These are phyloP conservation scores for Macquaria australasica DNA, from an alignment of 2,113 vertebrate genomes.

Conservation along the genomic window DNA sequence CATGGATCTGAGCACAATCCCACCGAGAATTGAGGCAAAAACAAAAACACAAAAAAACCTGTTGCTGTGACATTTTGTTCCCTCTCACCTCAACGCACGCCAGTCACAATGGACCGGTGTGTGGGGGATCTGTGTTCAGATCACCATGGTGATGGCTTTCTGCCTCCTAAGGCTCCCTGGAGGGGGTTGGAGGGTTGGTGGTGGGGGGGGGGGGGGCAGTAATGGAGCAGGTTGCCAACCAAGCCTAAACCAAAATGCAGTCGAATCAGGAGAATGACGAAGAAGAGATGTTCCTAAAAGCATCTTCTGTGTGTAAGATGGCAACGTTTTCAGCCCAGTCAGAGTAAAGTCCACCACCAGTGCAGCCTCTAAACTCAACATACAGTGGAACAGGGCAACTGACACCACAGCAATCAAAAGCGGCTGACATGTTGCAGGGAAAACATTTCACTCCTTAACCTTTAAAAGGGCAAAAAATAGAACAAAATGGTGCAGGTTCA, in stretches of 20 bases:
- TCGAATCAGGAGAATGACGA: conserved; percentile 1
- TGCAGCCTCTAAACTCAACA: conserved; percentile 19
- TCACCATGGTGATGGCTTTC: conserved; percentile 87
- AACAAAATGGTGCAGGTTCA: conserved; percentile 72
- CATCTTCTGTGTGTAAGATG: not conserved
- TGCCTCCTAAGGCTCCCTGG: conserved; percentile 81
- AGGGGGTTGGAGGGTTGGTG: conserved; percentile 58
- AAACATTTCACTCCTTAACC: conserved; percentile 74
- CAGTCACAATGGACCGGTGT: conserved; percentile 85
- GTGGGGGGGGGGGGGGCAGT: conserved; percentile 42
- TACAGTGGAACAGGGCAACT: conserved; percentile 22
- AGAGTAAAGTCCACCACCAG: conserved; percentile 10
- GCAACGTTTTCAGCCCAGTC: not conserved
- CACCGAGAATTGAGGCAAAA: conserved; percentile 79
- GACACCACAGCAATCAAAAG: conserved; percentile 44
- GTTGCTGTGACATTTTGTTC: conserved; percentile 89
- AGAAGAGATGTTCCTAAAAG: conserved; percentile 50
- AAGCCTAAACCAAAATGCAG: conserved; percentile 57
- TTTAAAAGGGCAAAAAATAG: conserved; percentile 79
- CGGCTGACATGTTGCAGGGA: conserved; percentile 21
- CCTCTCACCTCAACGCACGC: conserved; percentile 83
- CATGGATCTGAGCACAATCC: conserved; percentile 79
- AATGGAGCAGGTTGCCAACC: conserved; percentile 72
- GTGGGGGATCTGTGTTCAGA: conserved; percentile 82
- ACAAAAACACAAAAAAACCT: conserved; percentile 85